A percentile compares a stretch with the other conserved stretches of the same genome.
phyloP scores from a whole-genome alignment of 2,113 vertebrate genomes.

The Rhabdomys dilectus region DNA sequence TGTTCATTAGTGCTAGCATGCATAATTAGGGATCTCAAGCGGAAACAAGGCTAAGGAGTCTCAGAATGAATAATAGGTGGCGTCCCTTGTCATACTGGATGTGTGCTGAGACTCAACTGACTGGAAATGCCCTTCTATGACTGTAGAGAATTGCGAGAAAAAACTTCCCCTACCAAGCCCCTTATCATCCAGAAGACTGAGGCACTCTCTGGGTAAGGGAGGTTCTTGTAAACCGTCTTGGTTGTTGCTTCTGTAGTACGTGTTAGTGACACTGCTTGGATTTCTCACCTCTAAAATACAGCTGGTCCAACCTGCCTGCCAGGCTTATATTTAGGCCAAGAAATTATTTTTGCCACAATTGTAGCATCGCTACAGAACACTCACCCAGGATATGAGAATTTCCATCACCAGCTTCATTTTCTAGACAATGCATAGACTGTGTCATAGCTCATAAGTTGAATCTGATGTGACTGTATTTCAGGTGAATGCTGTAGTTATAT shows the following conservation, averaged over 20 bases:
- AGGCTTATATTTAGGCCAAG: neutral
- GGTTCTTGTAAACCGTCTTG: neutral
- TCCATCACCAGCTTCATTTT: constrained; percentile 18
- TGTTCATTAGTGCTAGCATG: neutral
- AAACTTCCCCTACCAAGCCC: neutral
- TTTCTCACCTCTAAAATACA: neutral
- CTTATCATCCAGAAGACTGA: neutral
- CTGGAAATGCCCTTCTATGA: neutral
- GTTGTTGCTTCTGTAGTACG: neutral
- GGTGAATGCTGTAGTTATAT: neutral
- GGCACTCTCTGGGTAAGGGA: neutral
- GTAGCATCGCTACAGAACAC: no score
- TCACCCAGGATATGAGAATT: neutral
- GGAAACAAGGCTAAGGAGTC: neutral
- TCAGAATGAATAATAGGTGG: neutral
- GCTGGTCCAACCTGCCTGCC: neutral
- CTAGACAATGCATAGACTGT: neutral
- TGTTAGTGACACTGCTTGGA: neutral
- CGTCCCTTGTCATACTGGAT: neutral
- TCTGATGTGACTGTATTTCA: neutral
- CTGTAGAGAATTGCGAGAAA: constrained; percentile 1
- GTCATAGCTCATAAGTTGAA: neutral
- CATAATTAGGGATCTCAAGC: neutral
- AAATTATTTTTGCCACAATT: neutral
- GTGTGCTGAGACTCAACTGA: neutral